These are phyloP conservation scores for Oenanthe oenanthe DNA, from an alignment of 2,113 vertebrate genomes.

Conservation along the genomic window DNA sequence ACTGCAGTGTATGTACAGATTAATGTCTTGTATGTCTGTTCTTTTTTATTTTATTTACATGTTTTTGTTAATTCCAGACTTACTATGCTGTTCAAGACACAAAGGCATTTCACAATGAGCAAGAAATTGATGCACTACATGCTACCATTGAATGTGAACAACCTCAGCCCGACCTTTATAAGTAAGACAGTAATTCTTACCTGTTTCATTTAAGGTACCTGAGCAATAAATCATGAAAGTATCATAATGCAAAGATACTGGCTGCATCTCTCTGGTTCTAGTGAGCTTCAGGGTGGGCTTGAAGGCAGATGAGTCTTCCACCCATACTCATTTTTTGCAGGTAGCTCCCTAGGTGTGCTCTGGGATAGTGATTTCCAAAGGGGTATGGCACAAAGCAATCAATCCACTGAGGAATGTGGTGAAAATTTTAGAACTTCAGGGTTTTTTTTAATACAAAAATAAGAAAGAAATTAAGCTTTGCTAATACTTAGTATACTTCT, in stretches of 20 bases:
- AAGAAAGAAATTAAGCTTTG: not conserved
- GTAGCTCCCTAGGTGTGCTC: not conserved
- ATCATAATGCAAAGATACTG: not conserved
- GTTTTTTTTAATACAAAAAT: not conserved
- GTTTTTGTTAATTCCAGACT: slow-evolving; percentile 77
- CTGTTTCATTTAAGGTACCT: not conserved
- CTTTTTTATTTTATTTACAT: not conserved
- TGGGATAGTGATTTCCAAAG: not conserved
- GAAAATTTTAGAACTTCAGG: not conserved
- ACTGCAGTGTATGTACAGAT: not conserved
- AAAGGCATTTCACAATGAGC: slow-evolving; percentile 88
- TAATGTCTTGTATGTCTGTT: not conserved
- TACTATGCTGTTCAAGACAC: slow-evolving; percentile 95
- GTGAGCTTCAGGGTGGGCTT: not conserved
- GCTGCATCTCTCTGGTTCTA: not conserved
- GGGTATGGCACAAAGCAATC: accelerated
- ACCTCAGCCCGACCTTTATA: slow-evolving; percentile 97
- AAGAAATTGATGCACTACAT: slow-evolving; percentile 85
- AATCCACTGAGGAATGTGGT: accelerated
- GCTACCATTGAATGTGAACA: slow-evolving; percentile 98
- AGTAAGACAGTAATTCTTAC: slow-evolving; percentile 78
- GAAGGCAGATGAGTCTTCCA: not conserved
- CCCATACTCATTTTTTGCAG: not conserved
- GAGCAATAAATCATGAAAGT: not conserved
- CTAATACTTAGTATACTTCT: not conserved